A percentile compares a stretch with the other conserved stretches of the same genome.
phyloP scores from a whole-genome alignment of 2,888 invertebrate genomes.

The Philereme transversata region DNA sequence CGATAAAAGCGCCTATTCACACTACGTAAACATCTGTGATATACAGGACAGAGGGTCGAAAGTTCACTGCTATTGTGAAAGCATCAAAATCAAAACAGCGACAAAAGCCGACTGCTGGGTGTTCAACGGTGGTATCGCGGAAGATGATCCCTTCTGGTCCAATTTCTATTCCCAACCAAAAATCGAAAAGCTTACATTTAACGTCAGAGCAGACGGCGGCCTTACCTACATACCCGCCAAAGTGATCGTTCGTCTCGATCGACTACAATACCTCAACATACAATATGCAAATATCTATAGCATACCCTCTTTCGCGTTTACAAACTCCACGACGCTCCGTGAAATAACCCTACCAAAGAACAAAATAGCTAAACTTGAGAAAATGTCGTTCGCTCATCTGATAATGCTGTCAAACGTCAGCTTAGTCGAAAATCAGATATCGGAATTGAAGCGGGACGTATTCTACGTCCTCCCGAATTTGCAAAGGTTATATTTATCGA shows the following conservation, averaged over 20 bases:
- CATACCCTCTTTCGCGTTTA: constrained; percentile 89
- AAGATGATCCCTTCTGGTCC: constrained; percentile 90
- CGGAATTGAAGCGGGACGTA: constrained; percentile 88
- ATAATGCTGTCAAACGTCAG: constrained; percentile 88
- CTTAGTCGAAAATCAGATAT: constrained; percentile 90
- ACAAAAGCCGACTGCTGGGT: constrained; percentile 91
- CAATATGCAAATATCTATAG: constrained; percentile 89
- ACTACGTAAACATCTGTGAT: constrained; percentile 83
- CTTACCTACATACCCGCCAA: constrained; percentile 89
- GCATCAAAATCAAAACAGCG: constrained; percentile 81
- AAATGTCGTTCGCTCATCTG: constrained; percentile 90
- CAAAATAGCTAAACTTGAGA: constrained; percentile 87
- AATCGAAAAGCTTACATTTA: constrained; percentile 87
- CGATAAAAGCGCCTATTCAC: constrained; percentile 70
- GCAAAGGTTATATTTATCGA: constrained; percentile 90
- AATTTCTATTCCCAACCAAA: constrained; percentile 89
- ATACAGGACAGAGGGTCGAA: constrained; percentile 82
- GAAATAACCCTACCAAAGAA: constrained; percentile 89
- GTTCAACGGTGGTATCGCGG: constrained; percentile 87
- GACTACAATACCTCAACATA: constrained; percentile 87
- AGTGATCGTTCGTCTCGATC: constrained; percentile 86
- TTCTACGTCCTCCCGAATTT: constrained; percentile 90
- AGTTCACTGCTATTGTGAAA: constrained; percentile 88
- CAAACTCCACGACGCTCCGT: constrained; percentile 87
- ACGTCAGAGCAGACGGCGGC: constrained; percentile 87